A percentile compares a stretch with the other conserved stretches of the same genome.
These are phyloP conservation scores for Polylopha cassiicola DNA, from an alignment of 2,888 invertebrate species.

Conservation along the genomic window DNA sequence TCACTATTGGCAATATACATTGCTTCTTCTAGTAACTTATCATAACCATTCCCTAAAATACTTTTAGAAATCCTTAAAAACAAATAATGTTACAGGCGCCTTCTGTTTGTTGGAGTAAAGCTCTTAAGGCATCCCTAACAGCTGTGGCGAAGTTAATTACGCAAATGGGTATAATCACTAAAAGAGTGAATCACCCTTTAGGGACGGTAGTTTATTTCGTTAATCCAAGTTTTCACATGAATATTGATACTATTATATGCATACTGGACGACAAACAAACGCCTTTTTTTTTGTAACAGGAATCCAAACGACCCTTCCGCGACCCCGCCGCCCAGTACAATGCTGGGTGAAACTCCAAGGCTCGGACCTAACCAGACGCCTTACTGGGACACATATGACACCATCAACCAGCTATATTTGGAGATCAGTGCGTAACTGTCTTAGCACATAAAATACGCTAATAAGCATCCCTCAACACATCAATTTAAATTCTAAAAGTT, in stretches of 20 bases:
- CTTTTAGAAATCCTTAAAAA: too few species aligned
- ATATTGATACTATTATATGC: slow-evolving; percentile 10
- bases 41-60: too few species aligned
- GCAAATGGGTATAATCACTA: slow-evolving; percentile 12
- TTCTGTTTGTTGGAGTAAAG: too few species aligned
- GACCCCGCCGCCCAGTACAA: slow-evolving; percentile 75
- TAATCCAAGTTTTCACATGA: slow-evolving; percentile 1
- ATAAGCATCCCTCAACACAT: too few species aligned
- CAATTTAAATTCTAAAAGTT: slow-evolving; percentile 5
- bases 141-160: slow-evolving; percentile 6
- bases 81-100: too few species aligned
- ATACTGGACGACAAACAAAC: slow-evolving; percentile 5
- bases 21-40: background rate
- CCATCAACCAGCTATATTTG: slow-evolving; percentile 92
- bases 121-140: background rate
- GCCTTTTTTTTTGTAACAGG: slow-evolving; percentile 52
- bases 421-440: slow-evolving; percentile 80
- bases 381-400: slow-evolving; percentile 94
- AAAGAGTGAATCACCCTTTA: slow-evolving; percentile 10
- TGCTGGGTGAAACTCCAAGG: slow-evolving; percentile 57
- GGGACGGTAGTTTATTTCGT: slow-evolving; percentile 16
- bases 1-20: too few species aligned
- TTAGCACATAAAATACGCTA: slow-evolving; percentile 21
- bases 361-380: slow-evolving; percentile 77
- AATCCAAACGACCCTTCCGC: slow-evolving; percentile 81